These are phyloP conservation scores for Tetrax tetrax DNA, from an alignment of 2,113 vertebrate species.

Conservation along the genomic window DNA sequence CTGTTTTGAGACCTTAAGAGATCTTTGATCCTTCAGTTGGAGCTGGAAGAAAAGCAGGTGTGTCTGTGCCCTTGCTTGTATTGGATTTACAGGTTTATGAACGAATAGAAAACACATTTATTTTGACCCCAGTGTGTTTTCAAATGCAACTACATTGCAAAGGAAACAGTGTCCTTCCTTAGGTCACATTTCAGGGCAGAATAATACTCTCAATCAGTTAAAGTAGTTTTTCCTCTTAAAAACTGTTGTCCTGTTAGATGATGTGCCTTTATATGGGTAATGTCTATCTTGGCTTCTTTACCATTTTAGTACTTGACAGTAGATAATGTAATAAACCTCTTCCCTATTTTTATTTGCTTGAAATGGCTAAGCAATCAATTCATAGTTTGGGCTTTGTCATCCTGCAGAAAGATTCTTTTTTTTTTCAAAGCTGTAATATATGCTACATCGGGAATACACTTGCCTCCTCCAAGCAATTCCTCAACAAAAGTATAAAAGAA, in stretches of 20 bases:
- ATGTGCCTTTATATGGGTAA: neutral
- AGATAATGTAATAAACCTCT: neutral
- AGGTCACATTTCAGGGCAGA: neutral
- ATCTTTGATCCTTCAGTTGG: neutral
- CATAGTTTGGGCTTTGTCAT: neutral
- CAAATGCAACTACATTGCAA: neutral
- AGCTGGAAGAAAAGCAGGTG: neutral
- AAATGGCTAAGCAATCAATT: neutral
- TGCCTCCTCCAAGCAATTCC: neutral
- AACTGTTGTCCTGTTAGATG: neutral
- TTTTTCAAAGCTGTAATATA: neutral
- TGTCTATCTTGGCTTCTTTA: neutral
- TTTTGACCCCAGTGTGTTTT: neutral
- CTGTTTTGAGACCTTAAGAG: neutral
- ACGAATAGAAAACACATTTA: neutral
- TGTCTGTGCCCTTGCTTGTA: neutral
- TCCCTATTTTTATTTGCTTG: neutral
- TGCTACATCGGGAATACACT: neutral
- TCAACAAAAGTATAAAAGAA: neutral
- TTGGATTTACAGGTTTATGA: neutral
- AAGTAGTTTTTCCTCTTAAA: neutral
- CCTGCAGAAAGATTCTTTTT: neutral
- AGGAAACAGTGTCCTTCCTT: neutral
- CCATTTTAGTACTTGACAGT: neutral
- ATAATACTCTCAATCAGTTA: neutral